Conservation (phyloP, 1,140 invertebrate genomes). For the Temnothorax longispinosus region DNA sequence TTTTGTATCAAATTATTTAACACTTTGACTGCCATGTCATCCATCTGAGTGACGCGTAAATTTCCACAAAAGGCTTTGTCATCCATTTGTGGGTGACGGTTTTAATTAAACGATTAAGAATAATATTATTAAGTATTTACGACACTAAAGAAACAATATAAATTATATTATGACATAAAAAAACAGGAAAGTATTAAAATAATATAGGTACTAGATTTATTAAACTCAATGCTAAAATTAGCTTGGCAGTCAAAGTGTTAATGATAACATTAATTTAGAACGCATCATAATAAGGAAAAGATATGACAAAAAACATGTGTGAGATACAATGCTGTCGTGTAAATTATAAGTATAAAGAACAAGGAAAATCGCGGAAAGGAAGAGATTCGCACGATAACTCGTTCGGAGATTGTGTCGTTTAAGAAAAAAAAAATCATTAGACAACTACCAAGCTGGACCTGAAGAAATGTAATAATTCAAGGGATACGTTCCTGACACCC, state of each 20-base stretch:
- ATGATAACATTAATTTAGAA: neutral
- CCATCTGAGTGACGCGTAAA: too few species aligned
- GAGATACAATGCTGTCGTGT: neutral
- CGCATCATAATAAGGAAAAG: neutral
- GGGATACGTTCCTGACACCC: slow-evolving; percentile 81
- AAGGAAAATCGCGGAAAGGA: slow-evolving; percentile 31
- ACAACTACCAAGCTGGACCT: slow-evolving; percentile 74
- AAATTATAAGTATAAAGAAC: neutral
- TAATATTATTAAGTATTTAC: too few species aligned
- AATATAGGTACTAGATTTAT: too few species aligned
- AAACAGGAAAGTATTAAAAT: too few species aligned
- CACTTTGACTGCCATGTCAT: too few species aligned
- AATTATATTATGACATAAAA: too few species aligned
- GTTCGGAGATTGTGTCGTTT: slow-evolving; percentile 31
- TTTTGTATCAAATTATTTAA: neutral
- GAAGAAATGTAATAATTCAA: slow-evolving; percentile 84
- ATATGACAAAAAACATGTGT: neutral
- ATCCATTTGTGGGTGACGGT: too few species aligned
- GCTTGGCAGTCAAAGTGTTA: too few species aligned
- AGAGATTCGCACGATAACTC: slow-evolving; percentile 48
- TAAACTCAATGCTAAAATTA: too few species aligned
- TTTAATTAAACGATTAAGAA: too few species aligned
- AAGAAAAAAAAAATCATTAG: slow-evolving; percentile 78
- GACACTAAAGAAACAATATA: too few species aligned
- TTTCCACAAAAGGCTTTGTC: too few species aligned